Evolutionary conservation across 2,797 vertebrate species (phyloP).

Genomic region (Spondyliosoma cantharus): DNA sequence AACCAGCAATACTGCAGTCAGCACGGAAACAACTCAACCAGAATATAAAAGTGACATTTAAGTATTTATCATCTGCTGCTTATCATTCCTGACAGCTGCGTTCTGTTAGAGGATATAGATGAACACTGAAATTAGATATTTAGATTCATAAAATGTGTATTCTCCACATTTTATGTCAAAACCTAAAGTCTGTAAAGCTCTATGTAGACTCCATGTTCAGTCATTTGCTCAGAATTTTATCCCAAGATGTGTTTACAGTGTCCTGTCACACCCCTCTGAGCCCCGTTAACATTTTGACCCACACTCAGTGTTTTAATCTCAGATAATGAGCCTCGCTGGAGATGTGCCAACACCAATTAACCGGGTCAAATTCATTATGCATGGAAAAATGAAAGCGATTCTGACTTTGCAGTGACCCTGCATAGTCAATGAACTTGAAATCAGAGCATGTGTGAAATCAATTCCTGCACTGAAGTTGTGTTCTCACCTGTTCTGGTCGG

Average conservation of each 20-base stretch:
- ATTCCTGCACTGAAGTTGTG: not conserved
- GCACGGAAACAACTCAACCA: not conserved
- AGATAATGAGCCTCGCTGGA: slow-evolving; percentile 57
- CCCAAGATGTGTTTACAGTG: slow-evolving; percentile 25
- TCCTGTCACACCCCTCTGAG: slow-evolving; percentile 34
- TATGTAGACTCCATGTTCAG: not conserved
- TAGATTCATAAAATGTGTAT: too few species aligned
- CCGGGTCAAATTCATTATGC: slow-evolving; percentile 71
- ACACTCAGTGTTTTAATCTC: slow-evolving; percentile 58
- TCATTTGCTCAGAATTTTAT: not conserved
- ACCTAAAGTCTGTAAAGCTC: not conserved
- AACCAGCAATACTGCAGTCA: slow-evolving; percentile 45
- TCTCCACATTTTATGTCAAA: not conserved
- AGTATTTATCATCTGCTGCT: not conserved
- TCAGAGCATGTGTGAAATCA: slow-evolving; percentile 19
- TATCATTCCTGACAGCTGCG: not conserved
- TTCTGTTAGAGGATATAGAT: not conserved
- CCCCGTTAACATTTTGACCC: slow-evolving; percentile 65
- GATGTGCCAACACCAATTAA: slow-evolving; percentile 63
- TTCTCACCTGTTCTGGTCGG: slow-evolving; percentile 68
- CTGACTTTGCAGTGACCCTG: slow-evolving; percentile 54
- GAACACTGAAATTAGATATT: not conserved
- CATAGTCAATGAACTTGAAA: slow-evolving; percentile 26
- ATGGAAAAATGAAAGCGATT: slow-evolving; percentile 59
- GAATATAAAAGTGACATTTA: not conserved